Evolutionary conservation across 2,113 vertebrate genomes (phyloP), one percentile per base, ranked within the genome.

Genomic region (Chaetops frenatus): DNA sequence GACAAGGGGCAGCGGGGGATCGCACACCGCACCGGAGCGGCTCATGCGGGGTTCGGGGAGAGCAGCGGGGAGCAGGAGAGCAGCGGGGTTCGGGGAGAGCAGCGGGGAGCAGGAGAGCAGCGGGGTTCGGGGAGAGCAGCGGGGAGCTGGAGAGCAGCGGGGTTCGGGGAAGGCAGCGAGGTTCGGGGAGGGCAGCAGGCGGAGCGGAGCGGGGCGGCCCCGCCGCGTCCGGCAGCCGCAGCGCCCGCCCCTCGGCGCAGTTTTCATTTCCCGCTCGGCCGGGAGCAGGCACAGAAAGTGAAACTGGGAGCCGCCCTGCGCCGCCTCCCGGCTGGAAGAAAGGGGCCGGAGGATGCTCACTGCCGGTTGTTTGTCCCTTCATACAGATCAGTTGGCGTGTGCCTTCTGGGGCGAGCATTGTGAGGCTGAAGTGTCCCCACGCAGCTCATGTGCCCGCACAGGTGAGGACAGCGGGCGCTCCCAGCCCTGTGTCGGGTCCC

Each of bases 261-360:
- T 67, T 97, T 95, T 96, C 91, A 15, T 97, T 97, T 95, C 97
- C 66, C 92, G 27, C 31, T 11, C 19, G 2, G 2, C 6, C 0
- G 3, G 7, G 4, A 12, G 12, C 31, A 0, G 11, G 3, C 4
- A 65, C 20, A 14, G 96, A 97, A 97, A 96, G 87, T 88, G 97
- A 97, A 97, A 97, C 94, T 80, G 1, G 7, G 12, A 67, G 12
- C 4, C 7, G 33, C 31, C 27, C 33, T 2, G 24, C 5, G 19
- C 36, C 7, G 15, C 70, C 20, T 65, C 13, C 57, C 9, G 35
- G 22, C 15, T 1, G 29, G 15, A 2, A 21, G 9, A 17, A 42
- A 57, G 1, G 2, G 4, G 5, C 23, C 18, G 3, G 9, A 9
- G 15, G 21, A 1, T 3, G 15, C 8, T 42, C 13, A 0, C 12